phyloP scores from a whole-genome alignment of 2,888 invertebrate species.

The Ornithoptera alexandrae region DNA sequence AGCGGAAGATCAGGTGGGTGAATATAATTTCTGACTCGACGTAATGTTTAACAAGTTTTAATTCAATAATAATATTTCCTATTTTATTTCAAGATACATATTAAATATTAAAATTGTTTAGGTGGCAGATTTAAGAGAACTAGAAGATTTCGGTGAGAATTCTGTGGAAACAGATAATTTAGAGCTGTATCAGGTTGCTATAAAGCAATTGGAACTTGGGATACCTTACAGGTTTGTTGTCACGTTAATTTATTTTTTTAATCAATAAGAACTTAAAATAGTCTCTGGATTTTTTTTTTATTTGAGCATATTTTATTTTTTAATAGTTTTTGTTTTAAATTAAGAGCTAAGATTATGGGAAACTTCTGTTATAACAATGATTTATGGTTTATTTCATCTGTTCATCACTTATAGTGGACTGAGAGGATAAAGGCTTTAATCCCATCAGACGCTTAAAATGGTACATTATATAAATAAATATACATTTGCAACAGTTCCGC shows the following conservation, averaged over 20 bases:
- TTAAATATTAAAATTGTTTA: conserved; percentile 42
- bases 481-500: too few species aligned
- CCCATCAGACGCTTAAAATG: too few species aligned
- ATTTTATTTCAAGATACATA: too few species aligned
- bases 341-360: too few species aligned
- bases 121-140: conserved; percentile 93
- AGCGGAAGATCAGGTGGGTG: conserved; percentile 90
- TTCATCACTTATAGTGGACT: too few species aligned
- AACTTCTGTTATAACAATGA: too few species aligned
- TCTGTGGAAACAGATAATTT: conserved; percentile 89
- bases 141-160: conserved; percentile 90
- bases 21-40: background rate
- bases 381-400: too few species aligned
- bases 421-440: too few species aligned
- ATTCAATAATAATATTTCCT: background rate
- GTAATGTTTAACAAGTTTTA: background rate
- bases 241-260: background rate
- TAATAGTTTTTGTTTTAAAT: too few species aligned
- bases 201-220: conserved; percentile 89
- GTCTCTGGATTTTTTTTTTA: too few species aligned
- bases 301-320: too few species aligned
- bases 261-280: background rate
- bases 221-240: conserved; percentile 82
- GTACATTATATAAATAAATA: too few species aligned
- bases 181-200: conserved; percentile 91